Conservation (phyloP, 2,797 vertebrate species). For the Eospalax fontanierii region DNA sequence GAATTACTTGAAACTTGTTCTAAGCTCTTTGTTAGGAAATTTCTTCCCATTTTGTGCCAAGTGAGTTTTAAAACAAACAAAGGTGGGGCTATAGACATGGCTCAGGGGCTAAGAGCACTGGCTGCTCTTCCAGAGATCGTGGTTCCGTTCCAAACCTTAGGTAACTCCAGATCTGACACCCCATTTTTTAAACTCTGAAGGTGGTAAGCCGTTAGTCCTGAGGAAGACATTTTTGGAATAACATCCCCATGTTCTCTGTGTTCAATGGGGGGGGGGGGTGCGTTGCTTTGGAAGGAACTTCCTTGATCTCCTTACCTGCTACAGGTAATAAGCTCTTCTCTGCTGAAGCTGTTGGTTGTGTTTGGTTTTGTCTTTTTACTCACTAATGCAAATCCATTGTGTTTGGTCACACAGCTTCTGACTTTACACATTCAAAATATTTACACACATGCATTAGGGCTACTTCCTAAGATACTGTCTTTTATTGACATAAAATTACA, state of each 20-base stretch:
- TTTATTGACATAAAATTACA: conserved; percentile 43
- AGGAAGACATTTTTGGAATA: fast-evolving
- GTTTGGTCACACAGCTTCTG: neutral
- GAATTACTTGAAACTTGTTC: conserved; percentile 16
- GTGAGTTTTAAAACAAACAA: neutral
- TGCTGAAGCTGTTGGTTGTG: neutral
- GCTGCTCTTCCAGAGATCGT: too few species aligned
- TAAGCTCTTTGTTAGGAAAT: neutral
- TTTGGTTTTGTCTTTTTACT: neutral
- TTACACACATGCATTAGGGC: neutral
- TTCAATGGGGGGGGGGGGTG: neutral
- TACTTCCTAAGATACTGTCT: neutral
- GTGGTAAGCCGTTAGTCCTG: neutral
- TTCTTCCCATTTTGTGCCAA: neutral
- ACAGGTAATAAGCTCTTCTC: neutral
- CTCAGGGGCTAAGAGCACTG: too few species aligned
- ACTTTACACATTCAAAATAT: neutral
- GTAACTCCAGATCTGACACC: too few species aligned
- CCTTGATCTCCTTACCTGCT: neutral
- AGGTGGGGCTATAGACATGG: too few species aligned
- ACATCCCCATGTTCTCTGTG: neutral
- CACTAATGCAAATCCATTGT: neutral
- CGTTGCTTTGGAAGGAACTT: neutral
- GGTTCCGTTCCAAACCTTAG: too few species aligned
- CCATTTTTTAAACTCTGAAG: neutral